Percentiles rank a stretch among this genome's conserved stretches.
These are phyloP conservation scores for Lamellibrachia luymesi DNA, from an alignment of 1,140 invertebrate genomes.

Conservation along the genomic window DNA sequence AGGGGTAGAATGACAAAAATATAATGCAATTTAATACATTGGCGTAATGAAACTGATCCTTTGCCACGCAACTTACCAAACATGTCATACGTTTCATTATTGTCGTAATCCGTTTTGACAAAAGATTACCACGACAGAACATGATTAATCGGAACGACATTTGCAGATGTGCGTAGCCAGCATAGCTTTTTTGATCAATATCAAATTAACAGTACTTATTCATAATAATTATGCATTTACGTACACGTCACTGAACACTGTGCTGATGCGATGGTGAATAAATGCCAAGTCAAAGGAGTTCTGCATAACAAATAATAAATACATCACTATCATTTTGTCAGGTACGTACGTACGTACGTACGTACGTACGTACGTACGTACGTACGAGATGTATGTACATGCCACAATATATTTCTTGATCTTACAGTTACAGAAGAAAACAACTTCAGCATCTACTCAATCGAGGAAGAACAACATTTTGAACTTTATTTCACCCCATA, in stretches of 20 bases:
- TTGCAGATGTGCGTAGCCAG: neutral
- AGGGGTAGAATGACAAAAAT: neutral
- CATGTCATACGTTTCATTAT: neutral
- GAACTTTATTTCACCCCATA: neutral
- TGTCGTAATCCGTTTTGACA: neutral
- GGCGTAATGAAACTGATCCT: neutral
- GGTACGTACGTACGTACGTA: neutral
- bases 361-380: neutral
- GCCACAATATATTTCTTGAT: neutral
- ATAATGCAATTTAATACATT: neutral
- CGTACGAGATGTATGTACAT: neutral
- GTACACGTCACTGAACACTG: neutral
- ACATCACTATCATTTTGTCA: neutral
- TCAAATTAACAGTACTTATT: neutral
- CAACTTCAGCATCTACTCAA: neutral
- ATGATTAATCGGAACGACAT: neutral
- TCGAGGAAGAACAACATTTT: neutral
- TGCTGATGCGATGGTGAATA: neutral
- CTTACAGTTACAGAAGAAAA: neutral
- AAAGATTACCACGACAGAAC: neutral
- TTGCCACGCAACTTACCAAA: neutral
- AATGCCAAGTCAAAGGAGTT: neutral
- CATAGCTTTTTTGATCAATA: neutral
- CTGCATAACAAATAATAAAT: neutral
- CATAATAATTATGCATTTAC: slow-evolving; percentile 1